Evolutionary conservation across 2,888 invertebrate species (phyloP).

Genomic region (Acanthosepion pharaonis): DNA sequence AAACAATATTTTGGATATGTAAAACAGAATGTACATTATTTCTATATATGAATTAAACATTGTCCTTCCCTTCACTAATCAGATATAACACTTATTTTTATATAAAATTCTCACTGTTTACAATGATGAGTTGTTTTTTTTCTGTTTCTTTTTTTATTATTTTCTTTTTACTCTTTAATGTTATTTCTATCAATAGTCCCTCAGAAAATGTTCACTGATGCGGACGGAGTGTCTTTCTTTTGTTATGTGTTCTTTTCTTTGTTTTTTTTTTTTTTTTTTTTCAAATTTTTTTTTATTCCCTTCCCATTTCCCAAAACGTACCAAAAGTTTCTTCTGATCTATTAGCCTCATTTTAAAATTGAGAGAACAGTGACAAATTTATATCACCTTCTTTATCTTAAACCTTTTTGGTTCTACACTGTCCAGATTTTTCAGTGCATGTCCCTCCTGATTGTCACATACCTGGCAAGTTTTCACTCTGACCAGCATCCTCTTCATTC

Average conservation of each 20-base stretch:
- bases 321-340: not conserved
- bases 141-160: not conserved
- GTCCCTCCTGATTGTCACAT: not conserved
- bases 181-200: not conserved
- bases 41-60: not conserved
- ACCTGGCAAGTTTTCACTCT: constrained; percentile 20
- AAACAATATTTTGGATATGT: not conserved
- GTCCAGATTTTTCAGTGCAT: constrained; percentile 17
- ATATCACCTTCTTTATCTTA: not conserved
- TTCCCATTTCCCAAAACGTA: not conserved
- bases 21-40: not conserved
- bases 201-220: not conserved
- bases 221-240: not conserved
- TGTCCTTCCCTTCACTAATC: not conserved
- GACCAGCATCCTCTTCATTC: not conserved
- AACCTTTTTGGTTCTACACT: not conserved
- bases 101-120: not conserved
- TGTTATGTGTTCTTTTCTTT: not conserved
- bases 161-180: not conserved
- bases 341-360: not conserved
- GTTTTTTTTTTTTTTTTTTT: not conserved
- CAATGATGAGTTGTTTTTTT: not conserved
- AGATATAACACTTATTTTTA: not conserved
- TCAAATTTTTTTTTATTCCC: not conserved
- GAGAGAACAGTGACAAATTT: not conserved